phyloP scores from a whole-genome alignment of 1,140 invertebrate species.

The Bathynomus jamesi region DNA sequence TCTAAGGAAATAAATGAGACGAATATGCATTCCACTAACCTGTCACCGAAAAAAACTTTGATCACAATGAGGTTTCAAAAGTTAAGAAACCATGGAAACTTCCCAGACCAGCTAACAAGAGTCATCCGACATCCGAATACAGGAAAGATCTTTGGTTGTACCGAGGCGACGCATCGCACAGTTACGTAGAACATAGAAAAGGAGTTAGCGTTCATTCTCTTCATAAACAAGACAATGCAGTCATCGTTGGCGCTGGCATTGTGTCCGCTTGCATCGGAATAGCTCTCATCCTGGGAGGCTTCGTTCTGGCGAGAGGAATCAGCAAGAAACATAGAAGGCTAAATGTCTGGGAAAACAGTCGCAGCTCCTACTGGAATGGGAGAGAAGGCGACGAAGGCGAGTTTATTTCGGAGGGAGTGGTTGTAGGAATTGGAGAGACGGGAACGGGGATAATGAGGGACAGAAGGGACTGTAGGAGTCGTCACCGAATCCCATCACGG shows the following conservation, averaged over 20 bases:
- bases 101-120: too few relatives aligned
- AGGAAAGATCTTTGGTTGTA: constrained; percentile 25
- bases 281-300: constrained; percentile 19
- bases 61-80: too few relatives aligned
- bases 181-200: neutral
- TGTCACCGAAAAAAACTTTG: too few relatives aligned
- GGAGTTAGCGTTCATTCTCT: neutral
- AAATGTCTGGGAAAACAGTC: constrained; percentile 1
- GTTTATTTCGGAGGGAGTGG: constrained; percentile 8
- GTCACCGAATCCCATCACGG: constrained; percentile 23
- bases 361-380: constrained; percentile 12
- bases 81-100: too few relatives aligned
- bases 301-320: constrained; percentile 13
- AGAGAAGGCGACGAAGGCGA: constrained; percentile 6
- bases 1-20: too few relatives aligned
- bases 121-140: too few relatives aligned
- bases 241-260: constrained; percentile 20
- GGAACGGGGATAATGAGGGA: constrained; percentile 10
- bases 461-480: constrained; percentile 17
- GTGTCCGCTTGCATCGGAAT: constrained; percentile 22
- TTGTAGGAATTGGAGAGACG: neutral
- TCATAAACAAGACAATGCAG: constrained; percentile 10
- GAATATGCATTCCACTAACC: too few relatives aligned
- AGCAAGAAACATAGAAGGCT: constrained; percentile 2
- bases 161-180: constrained; percentile 7